Conservation (phyloP, 2,113 vertebrate genomes). For the Carettochelys insculpta region DNA sequence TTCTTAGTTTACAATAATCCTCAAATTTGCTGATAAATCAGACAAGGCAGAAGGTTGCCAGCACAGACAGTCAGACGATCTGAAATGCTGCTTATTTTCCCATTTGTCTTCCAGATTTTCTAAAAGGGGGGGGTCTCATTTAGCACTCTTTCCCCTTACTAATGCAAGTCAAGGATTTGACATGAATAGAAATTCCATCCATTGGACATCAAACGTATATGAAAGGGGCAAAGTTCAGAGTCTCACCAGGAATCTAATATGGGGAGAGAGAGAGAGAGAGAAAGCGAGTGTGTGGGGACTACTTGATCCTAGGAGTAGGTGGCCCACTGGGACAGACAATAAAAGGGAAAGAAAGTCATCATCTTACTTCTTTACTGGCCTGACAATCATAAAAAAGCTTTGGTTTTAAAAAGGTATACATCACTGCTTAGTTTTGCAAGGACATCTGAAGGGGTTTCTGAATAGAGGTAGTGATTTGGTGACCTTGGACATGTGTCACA, state of each 20-base stretch:
- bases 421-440: background rate
- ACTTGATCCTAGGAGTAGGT: too few species aligned
- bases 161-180: background rate
- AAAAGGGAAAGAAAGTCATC: background rate
- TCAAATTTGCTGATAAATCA: background rate
- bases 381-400: background rate
- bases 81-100: background rate
- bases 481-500: too few species aligned
- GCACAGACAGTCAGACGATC: background rate
- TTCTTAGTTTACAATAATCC: background rate
- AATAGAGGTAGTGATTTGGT: background rate
- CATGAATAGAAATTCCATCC: background rate
- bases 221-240: too few species aligned
- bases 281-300: too few species aligned
- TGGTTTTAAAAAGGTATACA: background rate
- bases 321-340: background rate
- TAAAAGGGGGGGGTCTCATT: background rate
- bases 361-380: background rate
- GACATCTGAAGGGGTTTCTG: background rate
- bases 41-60: background rate
- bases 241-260: too few species aligned
- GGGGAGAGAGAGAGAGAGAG: too few species aligned
- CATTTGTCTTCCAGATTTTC: background rate
- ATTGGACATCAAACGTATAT: background rate
- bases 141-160: background rate